Conservation (phyloP, 2,888 invertebrate genomes). For the Agrenia bidenticulata region DNA sequence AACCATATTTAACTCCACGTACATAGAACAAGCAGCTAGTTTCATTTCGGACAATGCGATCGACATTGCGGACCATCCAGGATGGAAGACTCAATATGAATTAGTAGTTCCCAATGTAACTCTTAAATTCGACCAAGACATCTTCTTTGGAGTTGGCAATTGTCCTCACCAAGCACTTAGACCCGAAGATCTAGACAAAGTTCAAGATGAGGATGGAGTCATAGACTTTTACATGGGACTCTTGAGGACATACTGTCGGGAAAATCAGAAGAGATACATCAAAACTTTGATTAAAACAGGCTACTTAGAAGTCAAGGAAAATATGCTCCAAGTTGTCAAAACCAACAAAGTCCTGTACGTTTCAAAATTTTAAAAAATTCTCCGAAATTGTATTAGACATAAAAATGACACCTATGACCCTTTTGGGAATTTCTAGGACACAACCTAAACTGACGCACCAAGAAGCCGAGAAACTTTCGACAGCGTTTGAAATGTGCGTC, state of each 20-base stretch:
- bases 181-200: background rate
- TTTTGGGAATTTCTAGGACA: slow-evolving; percentile 1
- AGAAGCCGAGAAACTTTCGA: slow-evolving; percentile 9
- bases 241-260: slow-evolving; percentile 13
- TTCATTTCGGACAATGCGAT: slow-evolving; percentile 8
- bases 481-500: slow-evolving; percentile 12
- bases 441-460: slow-evolving; percentile 10
- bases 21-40: background rate
- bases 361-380: too few relatives aligned
- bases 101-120: slow-evolving; percentile 9
- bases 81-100: slow-evolving; percentile 18
- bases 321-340: background rate
- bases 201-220: background rate
- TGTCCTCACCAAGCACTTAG: background rate
- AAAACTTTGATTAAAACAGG: background rate
- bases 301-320: background rate
- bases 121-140: background rate
- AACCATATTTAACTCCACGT: too few relatives aligned
- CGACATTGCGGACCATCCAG: slow-evolving; percentile 15
- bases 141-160: slow-evolving; percentile 15
- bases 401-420: background rate
- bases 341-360: slow-evolving; percentile 9
- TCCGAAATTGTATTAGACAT: too few relatives aligned
- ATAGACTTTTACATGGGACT: slow-evolving; percentile 11
- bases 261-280: background rate